Percentiles rank a stretch among this genome's conserved stretches.
phyloP scores from a whole-genome alignment of 64 coral and sea anemone species.

The Porites lutea region DNA sequence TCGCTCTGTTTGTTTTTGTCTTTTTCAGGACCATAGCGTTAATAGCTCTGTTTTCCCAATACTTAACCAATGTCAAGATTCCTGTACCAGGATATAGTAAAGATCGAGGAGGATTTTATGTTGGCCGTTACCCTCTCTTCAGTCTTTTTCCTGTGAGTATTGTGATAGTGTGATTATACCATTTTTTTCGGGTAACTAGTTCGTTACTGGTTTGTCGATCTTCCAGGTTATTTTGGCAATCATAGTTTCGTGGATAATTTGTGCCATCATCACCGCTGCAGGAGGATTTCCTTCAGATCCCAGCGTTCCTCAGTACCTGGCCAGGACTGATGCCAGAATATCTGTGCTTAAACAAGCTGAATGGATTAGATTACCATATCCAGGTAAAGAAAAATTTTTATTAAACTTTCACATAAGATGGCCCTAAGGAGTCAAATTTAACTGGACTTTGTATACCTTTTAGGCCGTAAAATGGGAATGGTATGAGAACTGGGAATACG shows the following conservation, averaged over 20 bases:
- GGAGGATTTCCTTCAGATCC: slow-evolving; percentile 20
- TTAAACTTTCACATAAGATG: not conserved
- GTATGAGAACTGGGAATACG: no score
- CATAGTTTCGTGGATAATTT: slow-evolving; percentile 32
- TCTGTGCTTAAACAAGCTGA: slow-evolving; percentile 42
- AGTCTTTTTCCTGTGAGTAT: slow-evolving; percentile 93
- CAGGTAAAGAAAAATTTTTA: slow-evolving; percentile 3
- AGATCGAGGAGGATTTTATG: slow-evolving; percentile 39
- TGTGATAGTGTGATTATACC: no score
- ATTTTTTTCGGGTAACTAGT: no score
- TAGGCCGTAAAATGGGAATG: no score
- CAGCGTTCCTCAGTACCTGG: slow-evolving; percentile 11
- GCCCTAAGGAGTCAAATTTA: not conserved
- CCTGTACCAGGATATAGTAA: slow-evolving; percentile 56
- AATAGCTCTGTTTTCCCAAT: slow-evolving; percentile 93
- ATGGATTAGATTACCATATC: slow-evolving; percentile 67
- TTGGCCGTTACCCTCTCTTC: slow-evolving; percentile 68
- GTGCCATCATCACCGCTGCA: slow-evolving; percentile 43
- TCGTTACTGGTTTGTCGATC: not conserved
- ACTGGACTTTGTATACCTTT: not conserved
- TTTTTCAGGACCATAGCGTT: slow-evolving; percentile 83
- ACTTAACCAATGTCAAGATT: slow-evolving; percentile 77
- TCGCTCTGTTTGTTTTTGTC: not conserved
- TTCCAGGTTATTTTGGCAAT: slow-evolving; percentile 51
- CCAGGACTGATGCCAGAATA: slow-evolving; percentile 29